These are phyloP conservation scores for Caenorhabditis brenneri DNA, from an alignment of 1,140 invertebrate species.

Conservation along the genomic window DNA sequence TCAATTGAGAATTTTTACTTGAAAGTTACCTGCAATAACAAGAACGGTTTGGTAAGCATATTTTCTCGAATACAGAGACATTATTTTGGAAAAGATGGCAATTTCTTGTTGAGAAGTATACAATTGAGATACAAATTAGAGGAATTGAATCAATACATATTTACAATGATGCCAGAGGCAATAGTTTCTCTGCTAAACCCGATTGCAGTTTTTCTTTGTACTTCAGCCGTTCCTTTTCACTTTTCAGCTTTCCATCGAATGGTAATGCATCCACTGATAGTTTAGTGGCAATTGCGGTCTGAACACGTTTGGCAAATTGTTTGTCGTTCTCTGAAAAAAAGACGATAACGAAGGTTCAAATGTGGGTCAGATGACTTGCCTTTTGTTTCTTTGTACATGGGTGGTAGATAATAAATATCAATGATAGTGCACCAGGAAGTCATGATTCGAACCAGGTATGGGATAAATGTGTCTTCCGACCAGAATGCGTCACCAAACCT, in stretches of 20 bases:
- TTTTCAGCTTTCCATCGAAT: conserved; percentile 20
- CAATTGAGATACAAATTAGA: neutral
- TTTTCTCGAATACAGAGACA: neutral
- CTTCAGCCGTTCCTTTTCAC: conserved; percentile 26
- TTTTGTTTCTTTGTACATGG: conserved; percentile 34
- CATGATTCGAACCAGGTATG: conserved; percentile 47
- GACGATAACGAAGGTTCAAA: neutral
- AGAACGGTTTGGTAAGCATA: neutral
- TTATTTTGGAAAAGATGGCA: neutral
- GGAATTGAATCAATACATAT: neutral
- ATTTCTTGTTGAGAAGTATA: neutral
- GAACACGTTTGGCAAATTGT: conserved; percentile 50
- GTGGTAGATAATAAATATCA: conserved; percentile 51
- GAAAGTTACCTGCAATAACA: neutral
- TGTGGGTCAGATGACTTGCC: neutral
- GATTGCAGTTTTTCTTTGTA: conserved; percentile 42
- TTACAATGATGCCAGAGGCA: neutral
- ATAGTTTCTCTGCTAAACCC: conserved; percentile 1
- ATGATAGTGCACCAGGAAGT: conserved; percentile 42
- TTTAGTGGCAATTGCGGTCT: conserved; percentile 41
- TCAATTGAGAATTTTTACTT: neutral
- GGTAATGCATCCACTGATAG: conserved; percentile 29
- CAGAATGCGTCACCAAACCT: conserved; percentile 56
- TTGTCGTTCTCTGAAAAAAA: conserved; percentile 26
- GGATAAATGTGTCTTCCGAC: conserved; percentile 49